These are phyloP conservation scores for Nymphalis polychloros DNA, from an alignment of 2,888 invertebrate species.

Conservation along the genomic window DNA sequence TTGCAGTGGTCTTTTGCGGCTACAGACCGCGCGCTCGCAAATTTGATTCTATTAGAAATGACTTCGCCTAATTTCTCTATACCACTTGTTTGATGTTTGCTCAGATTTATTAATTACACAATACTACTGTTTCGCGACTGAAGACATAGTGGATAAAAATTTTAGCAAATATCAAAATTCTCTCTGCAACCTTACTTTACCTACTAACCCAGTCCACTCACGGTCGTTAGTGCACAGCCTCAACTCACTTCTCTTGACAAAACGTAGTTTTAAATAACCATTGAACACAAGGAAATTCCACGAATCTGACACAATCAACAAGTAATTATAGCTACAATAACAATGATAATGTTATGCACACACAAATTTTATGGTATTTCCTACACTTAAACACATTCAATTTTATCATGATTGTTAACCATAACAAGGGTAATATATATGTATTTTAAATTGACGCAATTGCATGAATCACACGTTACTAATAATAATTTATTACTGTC, in stretches of 20 bases:
- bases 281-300: constrained; percentile 76
- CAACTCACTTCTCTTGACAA: constrained; percentile 66
- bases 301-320: constrained; percentile 66
- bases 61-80: constrained; percentile 76
- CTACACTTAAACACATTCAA: constrained; percentile 32
- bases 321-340: constrained; percentile 42
- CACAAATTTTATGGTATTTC: constrained; percentile 25
- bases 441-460: constrained; percentile 66
- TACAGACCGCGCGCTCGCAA: constrained; percentile 79
- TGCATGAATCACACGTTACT: constrained; percentile 68
- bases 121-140: background rate
- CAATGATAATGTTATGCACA: constrained; percentile 20
- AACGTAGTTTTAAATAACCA: constrained; percentile 67
- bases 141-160: constrained; percentile 11
- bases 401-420: constrained; percentile 31
- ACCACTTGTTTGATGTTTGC: constrained; percentile 70
- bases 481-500: constrained; percentile 33
- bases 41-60: constrained; percentile 79
- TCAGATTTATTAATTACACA: constrained; percentile 42
- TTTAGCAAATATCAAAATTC: constrained; percentile 67
- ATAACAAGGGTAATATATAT: constrained; percentile 57
- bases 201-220: constrained; percentile 68
- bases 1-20: constrained; percentile 83
- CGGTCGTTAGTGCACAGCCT: constrained; percentile 78
- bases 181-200: constrained; percentile 71